Evolutionary conservation across 92 coral and sea anemone species (phyloP).

Genomic region (Pocillopora grandis): DNA sequence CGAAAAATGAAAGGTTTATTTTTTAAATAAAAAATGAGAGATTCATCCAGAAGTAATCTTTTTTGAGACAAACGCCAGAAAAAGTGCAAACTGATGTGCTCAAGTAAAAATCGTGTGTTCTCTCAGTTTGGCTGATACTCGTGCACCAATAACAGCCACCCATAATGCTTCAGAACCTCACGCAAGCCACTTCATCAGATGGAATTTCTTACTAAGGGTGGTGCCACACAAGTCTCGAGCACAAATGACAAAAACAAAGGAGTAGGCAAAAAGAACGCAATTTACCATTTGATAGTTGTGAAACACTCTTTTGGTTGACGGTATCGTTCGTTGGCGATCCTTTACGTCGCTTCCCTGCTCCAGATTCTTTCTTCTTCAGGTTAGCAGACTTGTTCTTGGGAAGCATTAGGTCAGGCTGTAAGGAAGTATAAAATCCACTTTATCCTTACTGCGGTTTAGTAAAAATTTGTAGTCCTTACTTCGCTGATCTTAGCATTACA

Average conservation of each 20-base stretch:
- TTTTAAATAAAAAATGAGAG: background rate
- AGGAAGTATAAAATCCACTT: background rate
- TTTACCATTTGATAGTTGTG: slow-evolving; percentile 19
- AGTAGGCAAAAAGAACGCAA: background rate
- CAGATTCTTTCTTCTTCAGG: slow-evolving; percentile 18
- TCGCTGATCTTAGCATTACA: too few relatives aligned
- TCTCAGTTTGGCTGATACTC: background rate
- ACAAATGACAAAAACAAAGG: background rate
- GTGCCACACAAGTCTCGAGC: too few relatives aligned
- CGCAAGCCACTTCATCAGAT: background rate
- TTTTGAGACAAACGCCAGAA: background rate
- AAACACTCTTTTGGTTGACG: background rate
- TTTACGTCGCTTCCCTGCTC: slow-evolving; percentile 20
- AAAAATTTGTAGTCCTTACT: too few relatives aligned
- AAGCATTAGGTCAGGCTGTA: slow-evolving; percentile 8
- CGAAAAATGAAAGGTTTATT: background rate
- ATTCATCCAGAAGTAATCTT: too few relatives aligned
- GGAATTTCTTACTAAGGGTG: background rate
- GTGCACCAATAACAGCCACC: background rate
- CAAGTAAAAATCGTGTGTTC: background rate
- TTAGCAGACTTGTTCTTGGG: slow-evolving; percentile 10
- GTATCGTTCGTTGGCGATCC: slow-evolving; percentile 23
- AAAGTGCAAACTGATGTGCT: background rate
- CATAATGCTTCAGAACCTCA: background rate
- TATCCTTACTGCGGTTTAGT: too few relatives aligned